phyloP scores from a whole-genome alignment of 2,113 vertebrate genomes.

The Bothrops jararaca region DNA sequence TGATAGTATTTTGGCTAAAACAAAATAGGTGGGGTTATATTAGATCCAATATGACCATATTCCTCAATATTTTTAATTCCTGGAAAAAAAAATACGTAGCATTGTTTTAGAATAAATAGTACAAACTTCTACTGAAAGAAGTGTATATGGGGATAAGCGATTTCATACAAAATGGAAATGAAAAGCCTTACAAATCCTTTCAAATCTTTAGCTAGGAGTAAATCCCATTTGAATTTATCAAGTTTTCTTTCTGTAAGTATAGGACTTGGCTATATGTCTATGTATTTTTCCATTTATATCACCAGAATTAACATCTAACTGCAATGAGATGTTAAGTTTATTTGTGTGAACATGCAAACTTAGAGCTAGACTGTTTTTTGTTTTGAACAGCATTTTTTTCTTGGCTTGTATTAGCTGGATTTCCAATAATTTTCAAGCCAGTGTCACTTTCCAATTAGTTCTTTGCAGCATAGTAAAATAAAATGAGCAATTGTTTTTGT shows the following conservation, averaged over 20 bases:
- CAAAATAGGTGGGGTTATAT: constrained; percentile 23
- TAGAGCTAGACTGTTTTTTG: not conserved
- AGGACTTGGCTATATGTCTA: not conserved
- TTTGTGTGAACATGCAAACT: not conserved
- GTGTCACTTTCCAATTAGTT: constrained; percentile 33
- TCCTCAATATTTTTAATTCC: constrained; percentile 50
- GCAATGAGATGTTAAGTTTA: not conserved
- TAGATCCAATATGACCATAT: constrained; percentile 50
- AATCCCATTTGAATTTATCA: not conserved
- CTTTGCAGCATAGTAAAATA: not conserved
- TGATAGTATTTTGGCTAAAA: not conserved
- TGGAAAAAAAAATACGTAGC: constrained; percentile 47
- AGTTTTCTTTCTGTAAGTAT: not conserved
- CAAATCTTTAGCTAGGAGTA: not conserved
- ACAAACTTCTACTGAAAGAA: not conserved
- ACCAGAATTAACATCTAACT: constrained; percentile 51
- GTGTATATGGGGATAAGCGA: not conserved
- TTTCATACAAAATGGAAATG: constrained; percentile 61
- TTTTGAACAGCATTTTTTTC: constrained; percentile 15
- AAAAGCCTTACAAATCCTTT: constrained; percentile 47
- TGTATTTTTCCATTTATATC: constrained; percentile 50
- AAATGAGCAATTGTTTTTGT: constrained; percentile 42
- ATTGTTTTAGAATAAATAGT: constrained; percentile 56
- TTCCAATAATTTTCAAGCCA: not conserved
- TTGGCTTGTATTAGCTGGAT: constrained; percentile 4